These are phyloP conservation scores for Corythornis cristatus DNA, from an alignment of 2,113 vertebrate genomes.

Conservation along the genomic window DNA sequence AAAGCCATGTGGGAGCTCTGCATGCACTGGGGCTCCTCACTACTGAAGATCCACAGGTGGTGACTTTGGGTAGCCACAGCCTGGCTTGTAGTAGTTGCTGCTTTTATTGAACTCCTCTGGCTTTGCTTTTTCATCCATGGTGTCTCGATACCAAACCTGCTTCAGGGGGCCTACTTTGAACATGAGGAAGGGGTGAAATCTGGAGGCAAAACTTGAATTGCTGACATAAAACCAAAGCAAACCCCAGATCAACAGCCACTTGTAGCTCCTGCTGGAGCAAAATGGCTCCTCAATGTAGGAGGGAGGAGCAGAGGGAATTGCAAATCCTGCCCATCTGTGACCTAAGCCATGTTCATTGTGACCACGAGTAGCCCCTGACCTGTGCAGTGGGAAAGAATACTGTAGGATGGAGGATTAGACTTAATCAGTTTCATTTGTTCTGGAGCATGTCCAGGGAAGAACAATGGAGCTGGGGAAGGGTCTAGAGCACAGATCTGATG, in stretches of 20 bases:
- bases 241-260: background rate
- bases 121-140: background rate
- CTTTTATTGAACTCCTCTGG: background rate
- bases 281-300: background rate
- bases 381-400: background rate
- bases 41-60: background rate
- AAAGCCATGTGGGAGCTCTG: background rate
- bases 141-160: background rate
- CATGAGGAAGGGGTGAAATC: background rate
- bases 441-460: background rate
- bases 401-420: background rate
- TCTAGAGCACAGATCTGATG: background rate
- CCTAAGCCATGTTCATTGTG: background rate
- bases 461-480: background rate
- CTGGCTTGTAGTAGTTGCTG: background rate
- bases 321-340: background rate
- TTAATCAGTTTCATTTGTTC: accelerated
- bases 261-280: background rate
- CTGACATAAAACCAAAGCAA: background rate
- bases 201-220: background rate
- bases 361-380: background rate
- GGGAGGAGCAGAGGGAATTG: background rate
- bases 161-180: background rate
- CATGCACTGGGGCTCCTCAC: background rate
- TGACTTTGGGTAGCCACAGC: background rate